phyloP scores from a whole-genome alignment of 2,113 vertebrate species.

The Protomyctophum bolini region DNA sequence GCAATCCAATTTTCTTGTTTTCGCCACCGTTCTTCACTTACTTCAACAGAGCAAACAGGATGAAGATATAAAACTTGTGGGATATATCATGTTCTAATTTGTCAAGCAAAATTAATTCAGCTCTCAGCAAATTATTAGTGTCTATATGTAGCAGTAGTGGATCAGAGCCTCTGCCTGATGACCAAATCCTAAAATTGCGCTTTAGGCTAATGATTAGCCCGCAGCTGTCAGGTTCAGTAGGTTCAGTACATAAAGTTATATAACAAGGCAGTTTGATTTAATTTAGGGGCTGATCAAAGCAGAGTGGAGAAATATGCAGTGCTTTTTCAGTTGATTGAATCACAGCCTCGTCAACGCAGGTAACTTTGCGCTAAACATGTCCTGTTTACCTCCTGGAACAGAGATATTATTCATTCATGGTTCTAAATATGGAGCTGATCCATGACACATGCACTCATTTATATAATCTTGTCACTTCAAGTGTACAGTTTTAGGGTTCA shows the following conservation, averaged over 20 bases:
- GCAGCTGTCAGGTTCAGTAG: not conserved
- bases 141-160: too few species aligned
- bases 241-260: not conserved
- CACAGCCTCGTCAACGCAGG: not conserved
- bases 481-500: too few species aligned
- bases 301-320: not conserved
- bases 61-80: not conserved
- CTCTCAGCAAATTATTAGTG: too few species aligned
- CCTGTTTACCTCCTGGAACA: not conserved
- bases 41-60: constrained; percentile 15
- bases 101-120: not conserved
- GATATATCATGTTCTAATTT: not conserved
- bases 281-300: not conserved
- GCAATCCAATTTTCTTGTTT: constrained; percentile 41
- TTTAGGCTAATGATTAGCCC: too few species aligned
- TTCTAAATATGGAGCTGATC: not conserved
- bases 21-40: constrained; percentile 8
- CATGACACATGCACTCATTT: too few species aligned
- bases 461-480: too few species aligned
- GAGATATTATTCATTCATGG: not conserved
- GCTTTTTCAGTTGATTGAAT: not conserved
- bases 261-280: not conserved
- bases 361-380: not conserved
- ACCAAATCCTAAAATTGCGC: too few species aligned
- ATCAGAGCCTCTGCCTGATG: too few species aligned